These are phyloP conservation scores for Aphelenchoides avenae DNA, from an alignment of 1,140 invertebrate species.

Conservation along the genomic window DNA sequence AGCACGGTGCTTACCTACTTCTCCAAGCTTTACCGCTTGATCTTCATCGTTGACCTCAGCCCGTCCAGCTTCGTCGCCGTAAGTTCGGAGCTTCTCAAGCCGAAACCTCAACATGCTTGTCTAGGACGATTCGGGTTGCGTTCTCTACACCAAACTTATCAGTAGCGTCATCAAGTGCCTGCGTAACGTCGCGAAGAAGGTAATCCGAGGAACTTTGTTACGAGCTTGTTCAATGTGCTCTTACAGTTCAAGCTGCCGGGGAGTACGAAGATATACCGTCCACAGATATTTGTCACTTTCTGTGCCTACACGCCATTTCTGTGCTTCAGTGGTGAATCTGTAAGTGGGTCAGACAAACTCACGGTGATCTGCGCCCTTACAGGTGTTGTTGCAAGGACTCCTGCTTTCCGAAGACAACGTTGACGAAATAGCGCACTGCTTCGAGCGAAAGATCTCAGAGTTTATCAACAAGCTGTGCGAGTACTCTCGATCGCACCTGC, in stretches of 20 bases:
- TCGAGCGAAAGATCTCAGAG: slow-evolving; percentile 60
- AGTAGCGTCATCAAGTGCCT: slow-evolving; percentile 68
- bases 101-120: slow-evolving; percentile 19
- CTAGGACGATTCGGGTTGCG: slow-evolving; percentile 68
- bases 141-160: slow-evolving; percentile 71
- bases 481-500: slow-evolving; percentile 19
- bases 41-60: slow-evolving; percentile 76
- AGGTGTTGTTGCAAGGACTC: slow-evolving; percentile 73
- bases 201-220: slow-evolving; percentile 60
- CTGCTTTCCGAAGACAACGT: slow-evolving; percentile 68
- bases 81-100: slow-evolving; percentile 34
- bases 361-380: too few species aligned
- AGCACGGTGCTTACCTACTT: slow-evolving; percentile 29
- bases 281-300: slow-evolving; percentile 73
- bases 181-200: slow-evolving; percentile 67
- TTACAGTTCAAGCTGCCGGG: slow-evolving; percentile 71
- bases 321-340: slow-evolving; percentile 67
- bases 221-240: slow-evolving; percentile 44
- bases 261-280: slow-evolving; percentile 67
- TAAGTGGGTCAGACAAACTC: slow-evolving; percentile 62
- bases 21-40: slow-evolving; percentile 60
- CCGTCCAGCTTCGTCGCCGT: slow-evolving; percentile 73
- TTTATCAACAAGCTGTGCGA: slow-evolving; percentile 40
- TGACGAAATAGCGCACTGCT: slow-evolving; percentile 65
- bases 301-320: slow-evolving; percentile 76